A percentile compares a stretch with the other conserved stretches of the same genome.
These are phyloP conservation scores for Hippasteria phrygiana DNA, from an alignment of 53 echinoderm and acorn worm genomes.

Conservation along the genomic window DNA sequence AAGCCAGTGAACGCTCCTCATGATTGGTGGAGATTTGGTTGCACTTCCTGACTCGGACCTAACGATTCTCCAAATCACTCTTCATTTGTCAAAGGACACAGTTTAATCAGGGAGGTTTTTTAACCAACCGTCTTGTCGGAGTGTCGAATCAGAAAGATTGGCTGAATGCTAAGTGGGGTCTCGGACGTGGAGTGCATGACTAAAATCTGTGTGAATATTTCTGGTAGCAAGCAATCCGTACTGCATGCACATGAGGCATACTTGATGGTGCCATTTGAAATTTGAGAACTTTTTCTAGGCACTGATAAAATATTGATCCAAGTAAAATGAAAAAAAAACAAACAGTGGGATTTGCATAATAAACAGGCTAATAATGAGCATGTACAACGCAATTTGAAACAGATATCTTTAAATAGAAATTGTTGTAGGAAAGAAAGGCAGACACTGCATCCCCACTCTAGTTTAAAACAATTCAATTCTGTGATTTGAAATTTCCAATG, in stretches of 20 bases:
- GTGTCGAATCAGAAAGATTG: neutral
- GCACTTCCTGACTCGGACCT: neutral
- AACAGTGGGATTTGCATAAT: too few species aligned
- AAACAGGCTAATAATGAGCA: too few species aligned
- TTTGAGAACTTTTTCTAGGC: too few species aligned
- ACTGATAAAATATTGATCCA: too few species aligned
- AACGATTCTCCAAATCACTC: slow-evolving; percentile 1
- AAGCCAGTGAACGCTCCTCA: neutral
- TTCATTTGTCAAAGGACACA: neutral
- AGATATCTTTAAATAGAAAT: too few species aligned
- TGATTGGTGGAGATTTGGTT: neutral
- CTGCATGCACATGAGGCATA: neutral
- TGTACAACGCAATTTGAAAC: too few species aligned
- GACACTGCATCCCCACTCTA: too few species aligned
- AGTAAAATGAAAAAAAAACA: too few species aligned
- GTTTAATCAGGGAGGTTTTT: slow-evolving; percentile 3
- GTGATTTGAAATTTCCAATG: too few species aligned
- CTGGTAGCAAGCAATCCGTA: neutral
- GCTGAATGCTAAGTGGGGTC: slow-evolving; percentile 9
- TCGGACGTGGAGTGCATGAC: neutral
- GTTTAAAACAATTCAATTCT: too few species aligned
- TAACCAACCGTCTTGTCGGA: neutral
- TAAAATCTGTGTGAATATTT: neutral
- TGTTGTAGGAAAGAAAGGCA: too few species aligned
- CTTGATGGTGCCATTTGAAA: too few species aligned